Evolutionary conservation across 1,140 invertebrate genomes (phyloP).

Genomic region (Drosophila arawakana): DNA sequence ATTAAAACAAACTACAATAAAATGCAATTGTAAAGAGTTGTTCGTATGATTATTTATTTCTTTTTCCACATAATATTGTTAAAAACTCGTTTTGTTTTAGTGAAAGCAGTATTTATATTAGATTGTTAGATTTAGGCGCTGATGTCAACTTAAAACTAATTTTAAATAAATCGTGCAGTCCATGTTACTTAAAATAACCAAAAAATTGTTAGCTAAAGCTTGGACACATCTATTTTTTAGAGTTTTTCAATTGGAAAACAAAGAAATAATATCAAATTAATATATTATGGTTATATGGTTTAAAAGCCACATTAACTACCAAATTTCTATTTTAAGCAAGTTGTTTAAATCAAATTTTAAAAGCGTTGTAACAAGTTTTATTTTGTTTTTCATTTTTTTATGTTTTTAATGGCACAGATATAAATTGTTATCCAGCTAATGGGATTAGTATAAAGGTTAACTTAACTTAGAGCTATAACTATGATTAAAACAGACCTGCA

Average conservation of each 20-base stretch:
- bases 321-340: conserved; percentile 22
- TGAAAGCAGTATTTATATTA: conserved; percentile 37
- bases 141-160: conserved; percentile 42
- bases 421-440: conserved; percentile 40
- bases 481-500: conserved; percentile 27
- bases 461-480: conserved; percentile 25
- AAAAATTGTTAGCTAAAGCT: conserved; percentile 1
- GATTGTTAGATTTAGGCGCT: conserved; percentile 20
- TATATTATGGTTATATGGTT: conserved; percentile 1
- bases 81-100: conserved; percentile 9
- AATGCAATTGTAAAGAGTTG: conserved; percentile 45
- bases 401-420: conserved; percentile 29
- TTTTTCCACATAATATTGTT: conserved; percentile 29
- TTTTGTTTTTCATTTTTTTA: background rate
- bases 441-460: conserved; percentile 28
- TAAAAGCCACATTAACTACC: conserved; percentile 22
- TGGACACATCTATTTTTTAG: conserved; percentile 10
- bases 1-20: conserved; percentile 44
- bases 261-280: conserved; percentile 14
- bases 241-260: conserved; percentile 2
- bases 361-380: conserved; percentile 13
- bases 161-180: conserved; percentile 49
- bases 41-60: conserved; percentile 48
- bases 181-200: conserved; percentile 14
- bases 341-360: conserved; percentile 10